A percentile compares a stretch with the other conserved stretches of the same genome.
These are phyloP conservation scores for Lota lota DNA, from an alignment of 2,113 vertebrate genomes.

Conservation along the genomic window DNA sequence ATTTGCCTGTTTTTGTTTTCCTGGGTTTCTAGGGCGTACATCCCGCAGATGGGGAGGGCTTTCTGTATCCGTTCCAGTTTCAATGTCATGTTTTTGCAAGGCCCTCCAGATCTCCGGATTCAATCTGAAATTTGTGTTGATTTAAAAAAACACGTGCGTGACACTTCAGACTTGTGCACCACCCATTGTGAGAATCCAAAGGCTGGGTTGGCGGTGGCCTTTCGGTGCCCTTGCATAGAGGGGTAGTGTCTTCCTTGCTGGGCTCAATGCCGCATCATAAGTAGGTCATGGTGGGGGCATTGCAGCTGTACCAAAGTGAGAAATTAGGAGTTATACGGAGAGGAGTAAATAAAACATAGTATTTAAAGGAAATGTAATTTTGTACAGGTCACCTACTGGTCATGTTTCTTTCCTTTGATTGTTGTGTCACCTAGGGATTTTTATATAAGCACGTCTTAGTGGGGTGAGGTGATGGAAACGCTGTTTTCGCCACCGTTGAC, in stretches of 20 bases:
- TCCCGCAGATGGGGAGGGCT: neutral
- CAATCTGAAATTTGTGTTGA: slow-evolving; percentile 45
- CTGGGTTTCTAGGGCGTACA: slow-evolving; percentile 51
- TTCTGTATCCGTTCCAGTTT: slow-evolving; percentile 29
- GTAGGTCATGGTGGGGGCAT: slow-evolving; percentile 10
- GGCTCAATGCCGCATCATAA: neutral
- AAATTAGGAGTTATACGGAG: slow-evolving; percentile 29
- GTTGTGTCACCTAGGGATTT: slow-evolving; percentile 37
- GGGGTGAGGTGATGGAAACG: too few species aligned
- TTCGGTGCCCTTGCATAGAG: slow-evolving; percentile 1
- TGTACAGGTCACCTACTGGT: slow-evolving; percentile 9
- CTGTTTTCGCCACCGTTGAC: too few species aligned
- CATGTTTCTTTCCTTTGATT: slow-evolving; percentile 23
- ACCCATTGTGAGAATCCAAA: neutral
- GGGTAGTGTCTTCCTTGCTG: slow-evolving; percentile 15
- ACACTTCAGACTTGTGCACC: neutral
- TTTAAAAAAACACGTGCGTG: slow-evolving; percentile 5
- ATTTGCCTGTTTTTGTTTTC: slow-evolving; percentile 63
- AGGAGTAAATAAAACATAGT: slow-evolving; percentile 48
- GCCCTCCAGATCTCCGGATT: slow-evolving; percentile 53
- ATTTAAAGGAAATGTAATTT: slow-evolving; percentile 21
- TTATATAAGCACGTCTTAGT: slow-evolving; percentile 27
- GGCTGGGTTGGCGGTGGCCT: slow-evolving; percentile 2
- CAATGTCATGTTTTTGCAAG: slow-evolving; percentile 39
- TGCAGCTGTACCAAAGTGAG: slow-evolving; percentile 8